phyloP scores from a whole-genome alignment of 2,113 vertebrate genomes.

The Acanthisitta chloris region DNA sequence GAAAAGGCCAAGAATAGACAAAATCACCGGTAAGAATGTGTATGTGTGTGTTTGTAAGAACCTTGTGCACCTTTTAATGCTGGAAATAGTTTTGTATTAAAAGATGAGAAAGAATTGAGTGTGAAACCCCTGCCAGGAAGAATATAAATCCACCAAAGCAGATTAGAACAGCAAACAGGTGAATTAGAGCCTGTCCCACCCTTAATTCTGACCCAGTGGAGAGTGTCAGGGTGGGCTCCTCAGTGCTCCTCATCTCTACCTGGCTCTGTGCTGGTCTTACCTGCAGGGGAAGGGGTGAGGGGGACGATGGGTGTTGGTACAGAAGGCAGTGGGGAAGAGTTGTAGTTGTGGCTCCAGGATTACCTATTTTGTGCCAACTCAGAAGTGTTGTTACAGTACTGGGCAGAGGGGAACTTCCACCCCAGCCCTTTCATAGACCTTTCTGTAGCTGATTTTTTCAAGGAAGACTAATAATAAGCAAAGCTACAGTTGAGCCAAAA shows the following conservation, averaged over 20 bases:
- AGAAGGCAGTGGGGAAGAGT: neutral
- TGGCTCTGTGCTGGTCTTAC: neutral
- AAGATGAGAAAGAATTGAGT: neutral
- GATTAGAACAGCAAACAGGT: neutral
- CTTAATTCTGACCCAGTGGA: fast-evolving
- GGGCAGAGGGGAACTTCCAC: neutral
- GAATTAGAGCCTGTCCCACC: neutral
- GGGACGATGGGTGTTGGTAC: neutral
- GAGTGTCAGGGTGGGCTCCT: neutral
- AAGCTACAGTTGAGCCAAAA: slow-evolving; percentile 51
- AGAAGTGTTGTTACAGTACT: neutral
- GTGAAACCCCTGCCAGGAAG: neutral
- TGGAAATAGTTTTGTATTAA: neutral
- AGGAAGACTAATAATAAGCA: slow-evolving; percentile 10
- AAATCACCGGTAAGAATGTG: neutral
- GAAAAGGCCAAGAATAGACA: neutral
- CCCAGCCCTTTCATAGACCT: neutral
- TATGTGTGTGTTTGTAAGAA: neutral
- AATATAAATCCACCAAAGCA: neutral
- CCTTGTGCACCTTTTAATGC: neutral
- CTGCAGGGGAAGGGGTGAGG: neutral
- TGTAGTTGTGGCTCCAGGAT: neutral
- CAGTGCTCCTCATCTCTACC: fast-evolving
- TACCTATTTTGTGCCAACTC: slow-evolving; percentile 2
- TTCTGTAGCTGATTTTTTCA: slow-evolving; percentile 53